Conservation (phyloP, 2,888 invertebrate species). For the Andrena praecox region DNA sequence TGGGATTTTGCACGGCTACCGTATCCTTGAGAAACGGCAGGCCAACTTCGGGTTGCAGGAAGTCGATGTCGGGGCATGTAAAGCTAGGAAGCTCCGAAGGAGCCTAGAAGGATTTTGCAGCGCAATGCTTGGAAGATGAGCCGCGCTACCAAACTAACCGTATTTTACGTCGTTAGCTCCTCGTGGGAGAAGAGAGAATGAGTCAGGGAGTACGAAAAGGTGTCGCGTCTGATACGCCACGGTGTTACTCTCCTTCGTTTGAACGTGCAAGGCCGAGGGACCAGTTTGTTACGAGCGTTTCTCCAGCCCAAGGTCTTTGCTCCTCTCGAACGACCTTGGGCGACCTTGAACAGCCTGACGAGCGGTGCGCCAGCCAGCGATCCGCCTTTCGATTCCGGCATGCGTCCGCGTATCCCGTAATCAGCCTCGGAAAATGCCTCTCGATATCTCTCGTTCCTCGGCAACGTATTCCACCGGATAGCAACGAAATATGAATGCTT, state of each 20-base stretch:
- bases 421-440: conserved; percentile 26
- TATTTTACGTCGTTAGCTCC: background rate
- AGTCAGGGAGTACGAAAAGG: conserved; percentile 9
- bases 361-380: conserved; percentile 40
- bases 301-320: conserved; percentile 71
- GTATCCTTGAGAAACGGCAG: background rate
- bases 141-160: conserved; percentile 26
- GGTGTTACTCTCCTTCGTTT: conserved; percentile 49
- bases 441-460: background rate
- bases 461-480: background rate
- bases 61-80: conserved; percentile 17
- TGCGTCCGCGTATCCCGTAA: conserved; percentile 29
- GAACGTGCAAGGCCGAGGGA: conserved; percentile 55
- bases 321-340: conserved; percentile 74
- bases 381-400: conserved; percentile 38
- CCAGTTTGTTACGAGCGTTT: conserved; percentile 66
- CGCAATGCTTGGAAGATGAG: conserved; percentile 8
- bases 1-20: conserved; percentile 19
- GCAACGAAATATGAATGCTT: background rate
- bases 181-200: background rate
- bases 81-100: background rate
- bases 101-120: background rate
- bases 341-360: conserved; percentile 75
- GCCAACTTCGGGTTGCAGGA: conserved; percentile 28
- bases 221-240: conserved; percentile 25